A percentile compares a stretch with the other conserved stretches of the same genome.
These are phyloP conservation scores for Philhelius pedissequus DNA, from an alignment of 2,888 invertebrate genomes.

Conservation along the genomic window DNA sequence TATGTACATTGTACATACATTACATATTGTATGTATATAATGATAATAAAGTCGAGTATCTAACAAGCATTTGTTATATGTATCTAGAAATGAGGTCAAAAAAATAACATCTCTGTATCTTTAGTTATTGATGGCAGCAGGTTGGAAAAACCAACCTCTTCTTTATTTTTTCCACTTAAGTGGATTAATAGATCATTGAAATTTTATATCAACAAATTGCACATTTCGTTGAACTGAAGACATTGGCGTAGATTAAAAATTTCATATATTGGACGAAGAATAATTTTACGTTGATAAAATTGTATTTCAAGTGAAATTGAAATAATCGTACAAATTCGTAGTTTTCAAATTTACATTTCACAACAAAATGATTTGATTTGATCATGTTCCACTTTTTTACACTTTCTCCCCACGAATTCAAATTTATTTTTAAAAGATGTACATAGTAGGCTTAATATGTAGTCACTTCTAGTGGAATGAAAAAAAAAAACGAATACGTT, in stretches of 20 bases:
- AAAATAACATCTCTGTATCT: constrained; percentile 1
- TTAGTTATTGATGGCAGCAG: background rate
- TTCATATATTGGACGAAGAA: background rate
- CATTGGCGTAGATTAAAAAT: background rate
- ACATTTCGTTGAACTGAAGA: constrained; percentile 31
- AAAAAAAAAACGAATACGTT: no score
- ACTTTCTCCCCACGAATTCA: no score
- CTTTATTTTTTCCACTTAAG: constrained; percentile 39
- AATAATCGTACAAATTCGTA: no score
- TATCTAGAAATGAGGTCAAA: constrained; percentile 3
- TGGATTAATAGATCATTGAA: constrained; percentile 60
- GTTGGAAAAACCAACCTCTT: constrained; percentile 9
- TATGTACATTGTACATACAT: background rate
- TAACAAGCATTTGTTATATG: background rate
- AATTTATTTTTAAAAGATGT: no score
- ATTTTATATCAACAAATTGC: constrained; percentile 56
- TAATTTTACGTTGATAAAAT: background rate
- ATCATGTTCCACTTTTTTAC: no score
- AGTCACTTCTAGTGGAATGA: no score
- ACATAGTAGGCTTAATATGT: no score
- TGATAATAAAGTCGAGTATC: background rate
- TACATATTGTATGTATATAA: no score
- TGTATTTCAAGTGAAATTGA: background rate
- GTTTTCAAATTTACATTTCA: no score
- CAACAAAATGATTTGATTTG: no score